These are phyloP conservation scores for Ephydatia muelleri DNA, from an alignment of 37 sponge, comb jelly and placozoan genomes.

Conservation along the genomic window DNA sequence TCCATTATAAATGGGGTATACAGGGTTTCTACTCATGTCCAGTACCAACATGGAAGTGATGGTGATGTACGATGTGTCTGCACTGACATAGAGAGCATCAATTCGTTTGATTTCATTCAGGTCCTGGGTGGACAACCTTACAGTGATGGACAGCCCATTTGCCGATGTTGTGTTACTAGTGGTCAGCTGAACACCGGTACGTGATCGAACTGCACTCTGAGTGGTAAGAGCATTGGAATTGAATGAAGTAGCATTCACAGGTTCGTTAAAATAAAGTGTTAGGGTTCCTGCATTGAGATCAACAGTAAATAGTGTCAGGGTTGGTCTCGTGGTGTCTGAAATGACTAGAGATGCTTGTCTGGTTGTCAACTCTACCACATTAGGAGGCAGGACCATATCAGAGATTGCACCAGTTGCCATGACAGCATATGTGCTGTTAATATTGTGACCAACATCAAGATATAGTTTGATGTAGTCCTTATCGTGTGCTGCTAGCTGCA, in stretches of 20 bases:
- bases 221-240: conserved; percentile 51
- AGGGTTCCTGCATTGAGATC: conserved; percentile 75
- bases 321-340: conserved; percentile 60
- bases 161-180: conserved; percentile 45
- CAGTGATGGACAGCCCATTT: conserved; percentile 60
- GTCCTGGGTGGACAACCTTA: conserved; percentile 66
- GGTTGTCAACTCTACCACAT: conserved; percentile 45
- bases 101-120: conserved; percentile 87
- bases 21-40: conserved; percentile 80
- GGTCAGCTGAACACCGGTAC: conserved; percentile 73
- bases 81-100: conserved; percentile 56
- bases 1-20: conserved; percentile 68
- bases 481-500: conserved; percentile 46
- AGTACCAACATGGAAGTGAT: conserved; percentile 44
- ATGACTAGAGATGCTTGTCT: conserved; percentile 29
- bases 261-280: conserved; percentile 75
- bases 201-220: conserved; percentile 75
- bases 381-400: conserved; percentile 51
- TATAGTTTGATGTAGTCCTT: conserved; percentile 74
- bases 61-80: conserved; percentile 70
- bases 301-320: conserved; percentile 51
- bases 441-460: conserved; percentile 54
- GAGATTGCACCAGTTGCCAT: conserved; percentile 35
- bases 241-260: conserved; percentile 67
- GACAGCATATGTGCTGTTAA: conserved; percentile 71